Evolutionary conservation across 2,113 vertebrate genomes (phyloP), one percentile per base, ranked within the genome.

Genomic region (Pachyramphus minor): DNA sequence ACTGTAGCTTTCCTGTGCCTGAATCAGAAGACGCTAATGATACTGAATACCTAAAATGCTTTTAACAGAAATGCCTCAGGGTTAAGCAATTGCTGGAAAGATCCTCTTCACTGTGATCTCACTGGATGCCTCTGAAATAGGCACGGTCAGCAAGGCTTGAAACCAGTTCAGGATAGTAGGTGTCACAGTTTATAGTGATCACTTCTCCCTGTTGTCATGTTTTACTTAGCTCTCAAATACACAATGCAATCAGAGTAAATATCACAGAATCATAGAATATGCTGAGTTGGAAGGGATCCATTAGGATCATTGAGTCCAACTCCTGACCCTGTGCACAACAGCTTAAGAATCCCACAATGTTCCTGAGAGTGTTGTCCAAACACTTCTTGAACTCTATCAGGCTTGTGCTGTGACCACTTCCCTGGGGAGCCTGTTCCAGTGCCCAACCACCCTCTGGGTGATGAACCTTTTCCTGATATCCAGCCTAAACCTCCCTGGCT

Each of bases 401-500:
- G 24, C 9, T 39, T 12, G 5, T 16, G 12, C 28, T 55, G 6
- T 55, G 66, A 25, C 13, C 13, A 5, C 30, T 63, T 0, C 16
- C 30, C 30, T 56, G 47, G 30, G n/a, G 16, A 55, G 2, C 3
- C 21, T 5, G 1, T 71, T n/a, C 45, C 28, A 63, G 41, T 16
- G 13, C 28, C 23, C 24, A 21, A 0, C 3, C 20, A 47, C 5
- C 12, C 16, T 39, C n/a, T 53, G 47, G n/a, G 5, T 9, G 27
- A 55, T n/a, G 3, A 62, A 7, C 3, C 8, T 53, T 45, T 33
- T 45, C 5, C 9, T 87, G 13, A 14, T 5, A n/a, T 1, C n/a
- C 15, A 19, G 2, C 7, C 41, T 55, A 63, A n/a, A n/a, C 7
- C 14, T 53, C 8, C 23, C n/a, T 39, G 19, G n/a, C 28, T 14